Percentiles rank a stretch among this genome's conserved stretches.
Conservation (phyloP, 2,797 vertebrate species). For the Takifugu ocellatus region DNA sequence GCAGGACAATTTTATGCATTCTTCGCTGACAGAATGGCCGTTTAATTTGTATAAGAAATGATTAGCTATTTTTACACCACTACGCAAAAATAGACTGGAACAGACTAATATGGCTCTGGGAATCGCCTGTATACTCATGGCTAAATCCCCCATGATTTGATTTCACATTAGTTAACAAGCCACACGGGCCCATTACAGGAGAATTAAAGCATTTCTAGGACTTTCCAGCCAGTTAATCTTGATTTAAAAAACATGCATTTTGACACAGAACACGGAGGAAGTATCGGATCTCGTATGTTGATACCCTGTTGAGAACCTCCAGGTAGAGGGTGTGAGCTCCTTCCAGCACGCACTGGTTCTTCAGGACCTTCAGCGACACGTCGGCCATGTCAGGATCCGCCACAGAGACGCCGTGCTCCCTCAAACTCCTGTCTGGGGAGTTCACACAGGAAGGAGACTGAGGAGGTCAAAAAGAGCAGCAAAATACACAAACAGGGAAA, state of each 20-base stretch:
- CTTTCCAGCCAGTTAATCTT: too few relatives aligned
- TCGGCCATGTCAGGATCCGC: constrained; percentile 77
- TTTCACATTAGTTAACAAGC: too few relatives aligned
- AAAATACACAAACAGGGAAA: neutral
- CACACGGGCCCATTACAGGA: too few relatives aligned
- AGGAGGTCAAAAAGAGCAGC: constrained; percentile 4
- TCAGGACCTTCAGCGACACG: constrained; percentile 81
- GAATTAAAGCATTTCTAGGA: too few relatives aligned
- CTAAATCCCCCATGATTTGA: too few relatives aligned
- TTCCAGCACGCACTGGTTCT: constrained; percentile 88
- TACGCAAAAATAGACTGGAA: neutral
- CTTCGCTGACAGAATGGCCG: constrained; percentile 21
- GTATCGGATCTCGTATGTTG: too few relatives aligned
- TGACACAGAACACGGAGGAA: too few relatives aligned
- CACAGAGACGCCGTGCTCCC: constrained; percentile 68
- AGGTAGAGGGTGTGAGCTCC: constrained; percentile 85
- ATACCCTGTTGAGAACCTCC: constrained; percentile 87
- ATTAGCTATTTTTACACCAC: neutral
- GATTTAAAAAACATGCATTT: too few relatives aligned
- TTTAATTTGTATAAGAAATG: constrained; percentile 9
- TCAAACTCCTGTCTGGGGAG: constrained; percentile 69
- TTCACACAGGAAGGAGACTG: neutral
- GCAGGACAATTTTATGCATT: constrained; percentile 4
- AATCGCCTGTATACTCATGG: too few relatives aligned
- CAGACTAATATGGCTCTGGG: too few relatives aligned